Base-by-base conservation (phyloP, 2,888 invertebrate genomes). In the Pollenia amentaria region DNA sequence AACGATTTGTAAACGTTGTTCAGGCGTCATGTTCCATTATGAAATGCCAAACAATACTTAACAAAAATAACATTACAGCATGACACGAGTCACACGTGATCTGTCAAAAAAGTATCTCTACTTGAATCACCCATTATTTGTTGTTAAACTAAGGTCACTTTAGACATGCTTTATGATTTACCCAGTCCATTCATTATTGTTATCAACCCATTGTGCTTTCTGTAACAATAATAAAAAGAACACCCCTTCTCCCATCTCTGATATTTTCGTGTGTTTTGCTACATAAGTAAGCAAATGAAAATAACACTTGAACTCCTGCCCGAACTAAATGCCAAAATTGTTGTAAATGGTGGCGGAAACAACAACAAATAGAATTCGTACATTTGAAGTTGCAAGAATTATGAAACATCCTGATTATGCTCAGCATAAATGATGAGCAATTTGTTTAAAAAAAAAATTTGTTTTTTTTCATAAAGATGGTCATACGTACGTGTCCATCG, bases 381-480 rank as follows among this genome's bases (percentile, higher is more conserved):
- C 40, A 64, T 44, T 57, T 57, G 70, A n/a, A 21, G 65, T 18
- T 72, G 64, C 10, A 8, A 16, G 38, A 72, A 84, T 57, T 78
- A 60, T 73, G 65, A 78, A 81, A 51, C 14, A 51, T 18, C 48
- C 10, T 75, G 86, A 79, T 79, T 83, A 83, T 86, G 86, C 75
- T 79, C 60, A 60, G 79, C 86, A 83, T 86, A 86, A 80, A 67
- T 83, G 83, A 86, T 83, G 83, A 83, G 83, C 64, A 86, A 83
- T 65, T 79, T 57, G 48, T 65, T 40, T 18, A 29, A 29, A 29
- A 29, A 29, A 2, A 2, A 29, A 3, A n/a, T 76, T 70, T 70
- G 11, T 3, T 38, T 65, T n/a, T 53, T 60, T 55, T 38, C n/a
- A 12, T 38, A 1, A 67, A 11, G 60, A 55, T 69, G 21, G 44